Conservation (phyloP, 2,113 vertebrate genomes). For the Dasyurus viverrinus region DNA sequence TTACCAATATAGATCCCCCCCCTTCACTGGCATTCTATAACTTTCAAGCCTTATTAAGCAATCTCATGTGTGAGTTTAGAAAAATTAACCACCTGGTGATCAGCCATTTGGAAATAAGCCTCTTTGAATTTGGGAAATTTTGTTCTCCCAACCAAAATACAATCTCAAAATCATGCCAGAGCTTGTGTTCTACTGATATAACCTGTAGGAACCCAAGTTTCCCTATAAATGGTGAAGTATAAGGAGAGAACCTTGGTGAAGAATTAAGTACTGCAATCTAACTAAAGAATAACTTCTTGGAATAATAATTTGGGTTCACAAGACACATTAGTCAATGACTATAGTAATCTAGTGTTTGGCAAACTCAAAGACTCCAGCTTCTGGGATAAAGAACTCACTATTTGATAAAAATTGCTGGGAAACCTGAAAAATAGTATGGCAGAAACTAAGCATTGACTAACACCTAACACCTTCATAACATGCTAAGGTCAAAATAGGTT, state of each 20-base stretch:
- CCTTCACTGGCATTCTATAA: background rate
- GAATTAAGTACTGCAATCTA: background rate
- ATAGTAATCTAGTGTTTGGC: too few species aligned
- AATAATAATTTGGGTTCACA: too few species aligned
- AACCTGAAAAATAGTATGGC: too few species aligned
- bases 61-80: background rate
- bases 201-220: background rate
- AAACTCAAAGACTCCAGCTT: too few species aligned
- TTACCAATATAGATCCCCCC: background rate
- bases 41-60: background rate
- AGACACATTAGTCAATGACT: too few species aligned
- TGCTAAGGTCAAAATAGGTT: too few species aligned
- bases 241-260: background rate
- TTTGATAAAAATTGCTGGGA: too few species aligned
- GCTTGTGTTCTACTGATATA: background rate
- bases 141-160: background rate
- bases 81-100: background rate
- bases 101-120: background rate
- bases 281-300: background rate
- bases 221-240: background rate
- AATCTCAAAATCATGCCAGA: background rate
- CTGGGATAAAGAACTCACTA: too few species aligned
- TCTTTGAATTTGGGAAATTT: background rate
- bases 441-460: too few species aligned
- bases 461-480: too few species aligned